Evolutionary conservation across 2,888 invertebrate genomes (phyloP).

Genomic region (Folsomia manolachei): DNA sequence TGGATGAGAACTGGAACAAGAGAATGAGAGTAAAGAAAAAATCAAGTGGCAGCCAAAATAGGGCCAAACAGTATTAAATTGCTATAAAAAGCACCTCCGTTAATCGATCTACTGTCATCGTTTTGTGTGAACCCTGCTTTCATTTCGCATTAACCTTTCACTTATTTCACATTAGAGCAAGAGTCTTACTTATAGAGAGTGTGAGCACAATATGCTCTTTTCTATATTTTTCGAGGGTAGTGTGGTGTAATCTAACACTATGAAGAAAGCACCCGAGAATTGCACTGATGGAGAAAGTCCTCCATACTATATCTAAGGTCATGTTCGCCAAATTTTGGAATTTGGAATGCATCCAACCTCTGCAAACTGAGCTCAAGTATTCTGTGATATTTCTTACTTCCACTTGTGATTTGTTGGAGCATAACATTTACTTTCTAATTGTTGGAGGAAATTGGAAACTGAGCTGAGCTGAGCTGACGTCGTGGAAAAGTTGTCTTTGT

Average conservation of each 20-base stretch:
- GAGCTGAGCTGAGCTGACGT: too few relatives aligned
- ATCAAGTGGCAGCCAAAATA: constrained; percentile 5
- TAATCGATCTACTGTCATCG: constrained; percentile 15
- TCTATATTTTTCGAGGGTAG: too few relatives aligned
- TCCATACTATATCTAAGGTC: background rate
- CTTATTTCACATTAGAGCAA: constrained; percentile 12
- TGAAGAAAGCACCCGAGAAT: too few relatives aligned
- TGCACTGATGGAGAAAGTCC: background rate
- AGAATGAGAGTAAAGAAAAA: too few relatives aligned
- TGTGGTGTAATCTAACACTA: too few relatives aligned
- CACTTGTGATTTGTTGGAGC: background rate
- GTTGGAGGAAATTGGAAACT: background rate
- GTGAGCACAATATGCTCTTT: background rate
- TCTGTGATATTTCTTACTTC: background rate
- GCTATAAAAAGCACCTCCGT: constrained; percentile 15
- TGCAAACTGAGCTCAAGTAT: background rate
- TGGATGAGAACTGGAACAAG: background rate
- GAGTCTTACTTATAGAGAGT: background rate
- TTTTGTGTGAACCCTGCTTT: constrained; percentile 5
- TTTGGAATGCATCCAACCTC: background rate
- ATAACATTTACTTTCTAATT: constrained; percentile 6
- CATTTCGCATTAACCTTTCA: constrained; percentile 11
- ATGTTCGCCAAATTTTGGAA: background rate
- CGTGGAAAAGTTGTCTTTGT: background rate
- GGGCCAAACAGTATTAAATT: constrained; percentile 1